Base-by-base conservation (phyloP, 2,888 invertebrate genomes). In the Pammene fasciana region DNA sequence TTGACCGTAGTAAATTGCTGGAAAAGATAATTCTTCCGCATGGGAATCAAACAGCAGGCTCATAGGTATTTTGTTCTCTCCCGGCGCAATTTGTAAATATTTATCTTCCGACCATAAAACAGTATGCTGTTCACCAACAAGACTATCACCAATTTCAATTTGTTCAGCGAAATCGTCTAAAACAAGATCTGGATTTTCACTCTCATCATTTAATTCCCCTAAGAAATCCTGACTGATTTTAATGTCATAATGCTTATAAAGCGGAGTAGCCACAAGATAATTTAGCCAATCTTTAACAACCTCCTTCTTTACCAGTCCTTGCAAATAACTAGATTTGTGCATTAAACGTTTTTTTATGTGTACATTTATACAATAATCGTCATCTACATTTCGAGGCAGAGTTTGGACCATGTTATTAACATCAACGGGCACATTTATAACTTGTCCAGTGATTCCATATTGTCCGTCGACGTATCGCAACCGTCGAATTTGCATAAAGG, bases 21-120 rank as follows among this genome's bases (percentile, higher is more conserved):
- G 87, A 75, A 88, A 87, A 5, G 86, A 85, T 18, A 87, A 61
- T 67, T 87, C 86, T 80, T 86, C 86, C 11, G 84, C 84, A 77
- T 86, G 82, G 70, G 75, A 75, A 72, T 86, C 86, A 57, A 80
- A 83, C 73, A 86, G 72, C 65, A 83, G 77, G 75, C 77, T 82
- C 0, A 75, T 74, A 50, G 83, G 81, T 5, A 56, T 75, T 13
- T 73, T 72, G 70, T 52, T 72, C 52, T 83, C 74, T 76, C 80
- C 81, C 74, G 78, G 79, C 73, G 80, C 79, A 71, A 82, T 77
- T 13, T 78, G 14, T 48, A 82, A 74, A 67, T 72, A 81, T 75
- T 79, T 72, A 11, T 81, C 79, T 73, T 82, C 79, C 65, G 81
- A 77, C 82, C 82, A 84, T 75, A 81, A 2, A 18, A 83, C 0